A percentile compares a stretch with the other conserved stretches of the same genome.
phyloP scores from a whole-genome alignment of 2,888 invertebrate genomes.

The Melieria picta region DNA sequence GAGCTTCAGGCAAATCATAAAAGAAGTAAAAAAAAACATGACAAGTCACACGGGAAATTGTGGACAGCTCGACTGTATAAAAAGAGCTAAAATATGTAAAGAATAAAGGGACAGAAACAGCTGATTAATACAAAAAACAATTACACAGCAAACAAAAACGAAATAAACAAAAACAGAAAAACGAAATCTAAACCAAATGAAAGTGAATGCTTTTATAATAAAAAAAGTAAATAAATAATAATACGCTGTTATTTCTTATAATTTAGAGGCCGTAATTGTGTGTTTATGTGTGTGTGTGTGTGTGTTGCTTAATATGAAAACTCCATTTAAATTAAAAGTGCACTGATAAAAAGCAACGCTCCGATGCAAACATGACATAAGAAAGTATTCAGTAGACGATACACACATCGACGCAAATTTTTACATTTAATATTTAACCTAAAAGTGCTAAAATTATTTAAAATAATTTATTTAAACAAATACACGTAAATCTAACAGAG shows the following conservation, averaged over 20 bases:
- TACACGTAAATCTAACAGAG: too few relatives aligned
- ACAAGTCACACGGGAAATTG: too few relatives aligned
- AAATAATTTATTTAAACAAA: not conserved
- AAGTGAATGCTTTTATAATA: not conserved
- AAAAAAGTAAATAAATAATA: not conserved
- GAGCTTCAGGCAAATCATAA: too few relatives aligned
- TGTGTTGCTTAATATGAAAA: too few relatives aligned
- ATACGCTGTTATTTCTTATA: not conserved
- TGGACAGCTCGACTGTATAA: too few relatives aligned
- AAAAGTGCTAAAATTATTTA: not conserved
- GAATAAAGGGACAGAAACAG: not conserved
- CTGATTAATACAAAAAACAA: not conserved
- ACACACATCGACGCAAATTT: not conserved
- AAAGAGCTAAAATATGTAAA: too few relatives aligned
- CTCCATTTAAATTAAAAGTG: too few relatives aligned
- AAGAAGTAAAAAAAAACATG: too few relatives aligned
- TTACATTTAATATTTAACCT: not conserved
- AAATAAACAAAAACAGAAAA: not conserved
- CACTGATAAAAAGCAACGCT: too few relatives aligned
- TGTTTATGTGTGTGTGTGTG: too few relatives aligned
- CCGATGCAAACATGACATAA: not conserved
- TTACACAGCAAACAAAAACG: not conserved
- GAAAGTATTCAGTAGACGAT: not conserved
- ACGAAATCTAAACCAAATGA: not conserved
- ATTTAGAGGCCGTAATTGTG: not conserved